Base-by-base conservation (phyloP, 2,888 invertebrate species). In the Callyntrura sp. region DNA sequence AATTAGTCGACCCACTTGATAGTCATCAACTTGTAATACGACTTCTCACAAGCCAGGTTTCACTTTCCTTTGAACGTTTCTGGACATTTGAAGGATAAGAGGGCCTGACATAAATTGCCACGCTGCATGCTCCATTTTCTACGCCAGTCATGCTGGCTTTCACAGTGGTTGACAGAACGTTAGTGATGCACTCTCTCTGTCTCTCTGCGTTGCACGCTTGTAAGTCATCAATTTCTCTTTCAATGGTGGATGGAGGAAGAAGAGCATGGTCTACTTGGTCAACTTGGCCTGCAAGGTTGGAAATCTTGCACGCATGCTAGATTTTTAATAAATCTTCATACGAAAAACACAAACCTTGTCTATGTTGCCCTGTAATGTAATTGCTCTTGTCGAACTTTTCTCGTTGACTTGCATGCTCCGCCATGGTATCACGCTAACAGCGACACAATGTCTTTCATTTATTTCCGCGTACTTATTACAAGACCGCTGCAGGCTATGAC, bases 101-200 rank as follows among this genome's bases (percentile, higher is more conserved):
- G 17, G 79, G 23, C n/a, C 51, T 79, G 57, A 57, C 79, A 60
- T 5, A 79, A 79, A 79, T 12, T 73, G 25, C 48, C 28, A 83
- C 84, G 70, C 57, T 84, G 57, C 84, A 73, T 84, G 84, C 84
- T 73, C 57, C 73, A 84, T 84, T 84, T 73, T 84, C 73, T 17
- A 84, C 48, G 84, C 73, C 57, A 84, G 48, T 84, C 84, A 84
- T 84, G 73, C 84, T 84, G 84, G 43, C 57, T 28, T 57, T 45
- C 57, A 23, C 82, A 9, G 60, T 60, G 60, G 28, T 57, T 60
- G 79, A 79, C 79, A 60, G 17, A 51, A 12, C 20, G 68, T 55
- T 51, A 25, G 68, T 48, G 35, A 83, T 83, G n/a, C 14, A 8
- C 25, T 62, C 17, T 11, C 20, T 11, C 11, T 43, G 17, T 43